Percentiles rank a stretch among this genome's conserved stretches.
Conservation (phyloP, 37 sponge, comb jelly and placozoan genomes). For the Bolinopsis microptera region DNA sequence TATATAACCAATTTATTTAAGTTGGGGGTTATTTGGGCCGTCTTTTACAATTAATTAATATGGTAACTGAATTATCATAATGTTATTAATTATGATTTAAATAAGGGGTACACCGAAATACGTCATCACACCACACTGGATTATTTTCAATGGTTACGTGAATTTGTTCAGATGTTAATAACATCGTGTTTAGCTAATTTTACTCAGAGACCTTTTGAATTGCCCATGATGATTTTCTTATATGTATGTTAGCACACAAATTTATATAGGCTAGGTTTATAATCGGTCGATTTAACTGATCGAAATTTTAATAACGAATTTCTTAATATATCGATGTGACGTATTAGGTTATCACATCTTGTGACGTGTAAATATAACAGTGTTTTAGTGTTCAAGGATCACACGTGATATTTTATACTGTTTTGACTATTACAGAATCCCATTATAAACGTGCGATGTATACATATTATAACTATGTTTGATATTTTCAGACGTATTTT, state of each 20-base stretch:
- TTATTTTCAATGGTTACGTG: no score
- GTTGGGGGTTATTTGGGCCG: neutral
- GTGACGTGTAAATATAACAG: neutral
- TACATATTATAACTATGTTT: neutral
- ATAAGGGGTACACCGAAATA: no score
- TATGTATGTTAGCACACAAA: neutral
- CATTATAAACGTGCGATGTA: neutral
- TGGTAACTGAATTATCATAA: no score
- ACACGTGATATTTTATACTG: neutral
- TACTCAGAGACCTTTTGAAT: neutral
- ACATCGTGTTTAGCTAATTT: neutral
- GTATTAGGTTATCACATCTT: neutral
- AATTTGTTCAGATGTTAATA: no score
- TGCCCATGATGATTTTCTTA: neutral
- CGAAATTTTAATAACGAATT: neutral
- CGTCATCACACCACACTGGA: no score
- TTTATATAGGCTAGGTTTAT: neutral
- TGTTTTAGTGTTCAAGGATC: neutral
- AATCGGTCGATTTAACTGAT: neutral
- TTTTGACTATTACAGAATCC: neutral
- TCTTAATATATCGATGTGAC: neutral
- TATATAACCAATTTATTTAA: neutral
- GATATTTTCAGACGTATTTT: neutral
- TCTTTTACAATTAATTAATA: neutral
- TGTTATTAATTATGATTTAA: no score